phyloP scores from a whole-genome alignment of 2,113 vertebrate species.

The Hypanus sabinus region DNA sequence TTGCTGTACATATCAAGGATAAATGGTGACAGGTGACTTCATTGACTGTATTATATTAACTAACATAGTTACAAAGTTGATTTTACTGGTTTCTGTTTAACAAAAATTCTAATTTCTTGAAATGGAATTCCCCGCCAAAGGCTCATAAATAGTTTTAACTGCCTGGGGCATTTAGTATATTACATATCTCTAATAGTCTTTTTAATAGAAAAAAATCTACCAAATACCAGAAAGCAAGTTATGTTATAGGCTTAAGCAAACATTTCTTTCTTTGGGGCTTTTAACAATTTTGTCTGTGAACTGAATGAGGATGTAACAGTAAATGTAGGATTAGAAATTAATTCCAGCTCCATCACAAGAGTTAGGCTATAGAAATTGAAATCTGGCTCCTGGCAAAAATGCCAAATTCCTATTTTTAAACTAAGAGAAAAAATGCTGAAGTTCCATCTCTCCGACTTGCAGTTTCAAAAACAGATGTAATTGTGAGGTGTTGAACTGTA shows the following conservation, averaged over 20 bases:
- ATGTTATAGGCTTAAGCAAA: no score
- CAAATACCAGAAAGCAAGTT: not conserved
- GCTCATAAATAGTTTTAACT: not conserved
- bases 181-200: not conserved
- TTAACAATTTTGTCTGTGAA: no score
- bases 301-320: no score
- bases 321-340: no score
- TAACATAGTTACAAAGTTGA: not conserved
- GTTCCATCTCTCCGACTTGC: no score
- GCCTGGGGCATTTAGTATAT: not conserved
- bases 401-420: no score
- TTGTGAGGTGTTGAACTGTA: no score
- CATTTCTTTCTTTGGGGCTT: no score
- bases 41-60: not conserved
- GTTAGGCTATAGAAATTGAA: no score
- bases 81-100: not conserved
- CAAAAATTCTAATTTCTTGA: not conserved
- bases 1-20: not conserved
- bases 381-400: no score
- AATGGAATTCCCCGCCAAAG: not conserved
- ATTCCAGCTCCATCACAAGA: no score
- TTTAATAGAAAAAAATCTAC: not conserved
- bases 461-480: no score
- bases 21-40: not conserved
- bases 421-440: not conserved